Base-by-base conservation (phyloP, 2,113 vertebrate genomes). In the Rhegmatorhina hoffmannsi region DNA sequence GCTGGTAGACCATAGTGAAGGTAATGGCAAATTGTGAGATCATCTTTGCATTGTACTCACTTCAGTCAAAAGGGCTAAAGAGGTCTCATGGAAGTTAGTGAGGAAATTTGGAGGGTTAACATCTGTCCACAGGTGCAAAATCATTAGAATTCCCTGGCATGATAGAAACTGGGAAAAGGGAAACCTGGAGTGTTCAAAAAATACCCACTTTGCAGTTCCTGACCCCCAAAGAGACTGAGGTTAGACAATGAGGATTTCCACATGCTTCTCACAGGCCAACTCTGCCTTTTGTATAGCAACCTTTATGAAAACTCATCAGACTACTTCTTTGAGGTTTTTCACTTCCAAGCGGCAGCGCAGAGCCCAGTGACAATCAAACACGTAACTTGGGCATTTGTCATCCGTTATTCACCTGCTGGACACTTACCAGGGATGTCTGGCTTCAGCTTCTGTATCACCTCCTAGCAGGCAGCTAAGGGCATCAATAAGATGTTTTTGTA, bases 131-230 rank as follows among this genome's bases (percentile, higher is more conserved):
- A 34, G 21, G 13, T 36, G 6, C 11, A 52, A 64, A 94, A 58
- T 52, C 10, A 3, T n/a, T 73, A 38, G 44, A 68, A 89, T 24
- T 0, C 2, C 24, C 11, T 16, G 14, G 38, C 1, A 6, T 72
- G 29, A 43, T 5, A 36, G 43, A 75, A 76, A 52, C 6, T 29
- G 24, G 46, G 55, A 55, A 70, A 67, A 78, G 52, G 17, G 25
- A 59, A 82, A 46, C 11, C 17, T 17, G 21, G 9, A 73, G 2
- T 28, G 8, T 53, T 55, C 77, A 47, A 47, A 49, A 38, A 60
- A 21, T 33, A 46, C 13, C 8, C 0, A 0, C 29, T 78, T 74
- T 31, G 38, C 1, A 0, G 33, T 24, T 63, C 46, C 29, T 70
- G 40, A 75, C 33, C 56, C 24, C 13, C 72, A 47, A 29, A 66